Evolutionary conservation across 1,140 invertebrate genomes (phyloP), one percentile per base, ranked within the genome.

Genomic region (Maniola jurtina): DNA sequence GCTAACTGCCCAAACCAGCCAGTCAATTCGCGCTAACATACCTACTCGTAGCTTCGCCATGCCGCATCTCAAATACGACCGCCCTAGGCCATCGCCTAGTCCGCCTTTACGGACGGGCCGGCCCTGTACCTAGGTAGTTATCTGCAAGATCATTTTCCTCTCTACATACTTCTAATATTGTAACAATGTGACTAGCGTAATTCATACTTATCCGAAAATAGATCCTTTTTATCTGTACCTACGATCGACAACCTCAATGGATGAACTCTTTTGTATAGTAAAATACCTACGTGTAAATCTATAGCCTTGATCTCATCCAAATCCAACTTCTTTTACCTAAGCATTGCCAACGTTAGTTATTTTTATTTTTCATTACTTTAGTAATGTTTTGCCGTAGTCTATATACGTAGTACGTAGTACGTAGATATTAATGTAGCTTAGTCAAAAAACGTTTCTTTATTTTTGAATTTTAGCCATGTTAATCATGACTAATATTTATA

Each of bases 201-300:
- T 81, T 79, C 73, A 62, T 75, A 67, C 14, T 55, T 64, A 63
- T 71, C 65, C 73, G 59, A 78, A 80, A 80, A 83, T 78, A 80
- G 77, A 71, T 48, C 38, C 38, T 61, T 52, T 25, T 66, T 66
- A 66, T 60, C 64, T 52, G 1, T 36, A 15, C 48, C 8, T 11
- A 58, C 54, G 55, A 84, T 82, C 82, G 38, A 59, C 56, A 64
- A 68, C 64, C 68, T 75, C 71, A 71, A 54, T 77, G 73, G 64
- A 71, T 75, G 64, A 73, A 77, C 67, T 75, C 79, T 78, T 80
- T 86, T 84, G 77, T 84, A 58, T 59, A 64, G 64, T 65, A 73
- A 73, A 74, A 72, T 72, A 25, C 25, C 25, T 25, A 25, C 25
- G 1, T 25, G 25, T 25, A 72, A 64, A 80, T 83, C 74, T 36